Percentiles rank a stretch among this genome's conserved stretches.
Evolutionary conservation across 2,888 invertebrate genomes (phyloP).

Genomic region (Clitarchus hookeri): DNA sequence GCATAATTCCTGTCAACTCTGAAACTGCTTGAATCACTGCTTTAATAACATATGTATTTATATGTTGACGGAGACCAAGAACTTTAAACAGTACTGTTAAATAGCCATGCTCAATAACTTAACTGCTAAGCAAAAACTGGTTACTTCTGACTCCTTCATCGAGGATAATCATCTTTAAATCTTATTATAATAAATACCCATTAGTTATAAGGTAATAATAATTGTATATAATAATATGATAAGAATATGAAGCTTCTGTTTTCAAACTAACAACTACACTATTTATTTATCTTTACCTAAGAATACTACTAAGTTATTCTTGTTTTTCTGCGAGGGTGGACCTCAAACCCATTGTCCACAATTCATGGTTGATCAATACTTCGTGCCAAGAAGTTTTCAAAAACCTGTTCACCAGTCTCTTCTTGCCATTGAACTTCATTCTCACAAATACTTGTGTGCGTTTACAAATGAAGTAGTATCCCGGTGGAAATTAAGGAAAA

Average conservation of each 20-base stretch:
- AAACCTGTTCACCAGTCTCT: slow-evolving; percentile 25
- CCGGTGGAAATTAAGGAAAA: not conserved
- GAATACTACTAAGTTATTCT: slow-evolving; percentile 20
- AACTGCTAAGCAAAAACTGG: slow-evolving; percentile 38
- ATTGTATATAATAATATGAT: slow-evolving; percentile 44
- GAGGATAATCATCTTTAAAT: slow-evolving; percentile 39
- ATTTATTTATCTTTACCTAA: slow-evolving; percentile 31
- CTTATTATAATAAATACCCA: slow-evolving; percentile 42
- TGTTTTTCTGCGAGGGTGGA: slow-evolving; percentile 28
- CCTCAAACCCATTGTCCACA: slow-evolving; percentile 30
- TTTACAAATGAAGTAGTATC: not conserved
- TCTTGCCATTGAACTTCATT: not conserved
- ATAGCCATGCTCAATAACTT: slow-evolving; percentile 33
- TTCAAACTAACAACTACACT: slow-evolving; percentile 35
- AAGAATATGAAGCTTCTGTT: slow-evolving; percentile 43
- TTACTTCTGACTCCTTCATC: slow-evolving; percentile 34
- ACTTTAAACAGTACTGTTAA: slow-evolving; percentile 32
- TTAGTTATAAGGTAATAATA: slow-evolving; percentile 43
- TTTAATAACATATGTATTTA: slow-evolving; percentile 30
- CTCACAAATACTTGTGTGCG: not conserved
- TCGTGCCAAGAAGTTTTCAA: slow-evolving; percentile 41
- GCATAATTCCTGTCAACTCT: slow-evolving; percentile 25
- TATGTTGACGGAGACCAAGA: slow-evolving; percentile 39
- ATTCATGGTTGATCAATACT: slow-evolving; percentile 39
- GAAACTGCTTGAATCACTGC: slow-evolving; percentile 20